Evolutionary conservation across 2,888 invertebrate species (phyloP).

Genomic region (Germaria angustata): DNA sequence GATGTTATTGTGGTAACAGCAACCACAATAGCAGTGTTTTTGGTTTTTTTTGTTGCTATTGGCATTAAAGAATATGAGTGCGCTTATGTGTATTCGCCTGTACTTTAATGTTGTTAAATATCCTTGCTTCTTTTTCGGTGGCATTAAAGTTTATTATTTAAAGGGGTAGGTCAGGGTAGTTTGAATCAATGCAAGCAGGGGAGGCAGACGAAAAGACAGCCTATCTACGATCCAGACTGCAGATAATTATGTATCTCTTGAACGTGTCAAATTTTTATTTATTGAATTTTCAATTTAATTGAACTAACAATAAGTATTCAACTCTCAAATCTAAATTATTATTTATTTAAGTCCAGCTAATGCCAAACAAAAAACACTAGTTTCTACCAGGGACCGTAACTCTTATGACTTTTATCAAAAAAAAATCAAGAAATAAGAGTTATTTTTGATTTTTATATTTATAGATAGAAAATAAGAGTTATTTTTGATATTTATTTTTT

Average conservation of each 20-base stretch:
- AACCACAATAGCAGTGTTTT: neutral
- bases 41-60: neutral
- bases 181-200: constrained; percentile 21
- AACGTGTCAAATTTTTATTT: no score
- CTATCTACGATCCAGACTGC: constrained; percentile 37
- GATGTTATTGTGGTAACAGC: constrained; percentile 6
- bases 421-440: no score
- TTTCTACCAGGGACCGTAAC: no score
- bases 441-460: no score
- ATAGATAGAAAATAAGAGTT: no score
- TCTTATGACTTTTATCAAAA: no score
- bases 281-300: no score
- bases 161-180: constrained; percentile 67
- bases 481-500: no score
- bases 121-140: constrained; percentile 38
- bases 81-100: neutral
- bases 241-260: neutral
- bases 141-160: constrained; percentile 40
- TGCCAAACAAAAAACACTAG: no score
- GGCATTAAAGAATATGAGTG: neutral
- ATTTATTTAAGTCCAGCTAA: no score
- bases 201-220: neutral
- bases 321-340: no score
- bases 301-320: no score
- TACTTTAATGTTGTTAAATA: constrained; percentile 2